Evolutionary conservation across 2,888 invertebrate genomes (phyloP).

Genomic region (Minunthozetes semirufus): DNA sequence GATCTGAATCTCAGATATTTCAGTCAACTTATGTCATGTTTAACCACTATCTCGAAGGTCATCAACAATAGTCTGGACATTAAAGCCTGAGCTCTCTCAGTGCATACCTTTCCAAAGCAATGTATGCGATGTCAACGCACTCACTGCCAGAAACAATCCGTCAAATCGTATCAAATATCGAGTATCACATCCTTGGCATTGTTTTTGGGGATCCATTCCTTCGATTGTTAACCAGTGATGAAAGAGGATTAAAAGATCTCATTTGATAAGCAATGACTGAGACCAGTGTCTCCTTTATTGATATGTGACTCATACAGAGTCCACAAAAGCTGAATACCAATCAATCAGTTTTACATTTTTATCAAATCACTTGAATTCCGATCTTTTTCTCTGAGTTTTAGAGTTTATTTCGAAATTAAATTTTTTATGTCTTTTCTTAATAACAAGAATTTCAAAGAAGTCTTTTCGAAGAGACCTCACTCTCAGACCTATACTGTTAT

Average conservation of each 20-base stretch:
- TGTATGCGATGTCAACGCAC: conserved; percentile 14
- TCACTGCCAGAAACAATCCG: neutral
- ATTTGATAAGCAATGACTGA: neutral
- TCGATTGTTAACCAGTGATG: conserved; percentile 10
- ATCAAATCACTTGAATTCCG: too few species aligned
- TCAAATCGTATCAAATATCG: conserved; percentile 12
- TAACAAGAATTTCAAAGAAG: neutral
- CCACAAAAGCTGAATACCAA: neutral
- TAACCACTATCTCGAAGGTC: neutral
- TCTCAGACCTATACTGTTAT: conserved; percentile 6
- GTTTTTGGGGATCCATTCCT: neutral
- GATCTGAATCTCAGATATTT: conserved; percentile 27
- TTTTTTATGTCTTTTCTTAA: too few species aligned
- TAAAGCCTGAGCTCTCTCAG: neutral
- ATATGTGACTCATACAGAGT: neutral
- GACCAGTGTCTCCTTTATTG: neutral
- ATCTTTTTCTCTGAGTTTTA: too few species aligned
- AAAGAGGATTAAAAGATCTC: conserved; percentile 9
- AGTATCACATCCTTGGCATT: conserved; percentile 8
- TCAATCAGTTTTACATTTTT: too few species aligned
- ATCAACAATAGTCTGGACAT: conserved; percentile 12
- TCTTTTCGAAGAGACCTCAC: too few species aligned
- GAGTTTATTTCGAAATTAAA: too few species aligned
- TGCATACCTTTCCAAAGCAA: neutral
- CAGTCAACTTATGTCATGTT: conserved; percentile 28